Percentiles rank a stretch among this genome's conserved stretches.
Conservation (phyloP, 92 coral and sea anemone genomes). For the Meandrina meandrites region DNA sequence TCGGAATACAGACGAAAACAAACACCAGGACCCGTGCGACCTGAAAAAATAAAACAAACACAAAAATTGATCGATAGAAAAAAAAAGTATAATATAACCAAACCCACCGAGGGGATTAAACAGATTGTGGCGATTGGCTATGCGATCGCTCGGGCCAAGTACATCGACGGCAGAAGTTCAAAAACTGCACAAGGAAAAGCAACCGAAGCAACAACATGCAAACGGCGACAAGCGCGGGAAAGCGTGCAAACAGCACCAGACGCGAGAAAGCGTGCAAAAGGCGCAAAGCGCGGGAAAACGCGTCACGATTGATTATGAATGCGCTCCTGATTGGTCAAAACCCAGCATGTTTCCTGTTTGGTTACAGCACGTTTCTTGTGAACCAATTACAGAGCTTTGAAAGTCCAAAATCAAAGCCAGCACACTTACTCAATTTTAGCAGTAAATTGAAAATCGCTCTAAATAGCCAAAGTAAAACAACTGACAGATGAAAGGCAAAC, state of each 20-base stretch:
- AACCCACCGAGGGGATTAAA: not conserved
- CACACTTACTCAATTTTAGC: not conserved
- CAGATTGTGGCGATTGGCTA: not conserved
- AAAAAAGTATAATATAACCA: not conserved
- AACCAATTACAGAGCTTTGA: not conserved
- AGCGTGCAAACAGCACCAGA: too few species aligned
- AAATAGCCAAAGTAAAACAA: not conserved
- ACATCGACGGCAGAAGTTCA: not conserved
- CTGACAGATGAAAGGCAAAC: not conserved
- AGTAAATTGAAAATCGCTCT: not conserved
- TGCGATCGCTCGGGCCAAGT: not conserved
- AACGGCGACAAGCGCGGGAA: not conserved
- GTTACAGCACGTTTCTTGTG: not conserved
- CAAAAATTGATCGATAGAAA: not conserved
- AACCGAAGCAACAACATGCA: not conserved
- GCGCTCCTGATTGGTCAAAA: not conserved
- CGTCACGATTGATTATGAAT: not conserved
- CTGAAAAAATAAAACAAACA: constrained; percentile 42
- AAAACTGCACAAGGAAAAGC: not conserved
- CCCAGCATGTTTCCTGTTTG: not conserved
- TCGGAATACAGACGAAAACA: constrained; percentile 94
- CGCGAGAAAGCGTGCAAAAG: not conserved
- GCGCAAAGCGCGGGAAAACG: not conserved
- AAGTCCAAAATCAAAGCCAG: not conserved
- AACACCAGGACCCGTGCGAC: constrained; percentile 99